Conservation (phyloP, 2,113 vertebrate species). For the Serinus canaria region DNA sequence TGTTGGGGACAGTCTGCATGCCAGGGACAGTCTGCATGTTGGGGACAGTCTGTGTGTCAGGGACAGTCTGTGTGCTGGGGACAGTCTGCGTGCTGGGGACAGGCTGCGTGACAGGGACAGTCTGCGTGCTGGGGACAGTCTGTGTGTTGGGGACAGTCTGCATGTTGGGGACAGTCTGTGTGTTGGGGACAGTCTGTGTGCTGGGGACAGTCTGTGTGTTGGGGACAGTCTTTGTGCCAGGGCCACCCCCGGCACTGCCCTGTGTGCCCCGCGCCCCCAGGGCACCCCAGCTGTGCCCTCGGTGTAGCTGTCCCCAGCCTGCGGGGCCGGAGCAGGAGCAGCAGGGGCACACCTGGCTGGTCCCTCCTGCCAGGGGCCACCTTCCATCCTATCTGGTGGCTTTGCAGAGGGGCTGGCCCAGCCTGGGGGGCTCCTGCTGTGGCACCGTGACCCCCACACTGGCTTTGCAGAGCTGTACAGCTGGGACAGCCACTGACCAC, state of each 20-base stretch:
- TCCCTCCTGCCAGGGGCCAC: background rate
- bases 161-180: no score
- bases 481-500: background rate
- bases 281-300: accelerated
- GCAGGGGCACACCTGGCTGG: background rate
- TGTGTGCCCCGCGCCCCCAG: accelerated
- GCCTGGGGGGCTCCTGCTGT: background rate
- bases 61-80: no score
- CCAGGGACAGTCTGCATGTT: no score
- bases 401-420: background rate
- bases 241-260: background rate
- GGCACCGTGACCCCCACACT: accelerated
- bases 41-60: no score
- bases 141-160: no score
- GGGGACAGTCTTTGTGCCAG: background rate
- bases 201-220: no score
- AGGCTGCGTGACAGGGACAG: no score
- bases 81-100: no score
- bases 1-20: no score
- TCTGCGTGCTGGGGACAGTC: no score
- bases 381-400: accelerated
- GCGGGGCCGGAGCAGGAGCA: background rate
- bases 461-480: background rate
- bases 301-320: background rate
- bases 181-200: no score